A percentile compares a stretch with the other conserved stretches of the same genome.
These are phyloP conservation scores for Lasioglossum zephyrum DNA, from an alignment of 2,888 invertebrate genomes.

Conservation along the genomic window DNA sequence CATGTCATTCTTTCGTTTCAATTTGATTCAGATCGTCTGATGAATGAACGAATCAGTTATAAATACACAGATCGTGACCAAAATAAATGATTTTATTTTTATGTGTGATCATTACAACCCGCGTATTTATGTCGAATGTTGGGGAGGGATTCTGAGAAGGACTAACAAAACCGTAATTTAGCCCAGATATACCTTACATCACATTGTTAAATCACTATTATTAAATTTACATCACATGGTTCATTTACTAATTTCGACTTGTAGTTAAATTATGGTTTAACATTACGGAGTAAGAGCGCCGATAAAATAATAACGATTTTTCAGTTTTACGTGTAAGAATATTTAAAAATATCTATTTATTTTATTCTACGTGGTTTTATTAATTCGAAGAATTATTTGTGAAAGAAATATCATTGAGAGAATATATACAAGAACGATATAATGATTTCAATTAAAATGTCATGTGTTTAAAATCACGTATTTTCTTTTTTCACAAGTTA, in stretches of 20 bases:
- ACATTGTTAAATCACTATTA: no score
- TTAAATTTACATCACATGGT: no score
- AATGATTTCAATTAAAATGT: background rate
- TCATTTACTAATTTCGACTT: background rate
- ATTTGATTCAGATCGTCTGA: background rate
- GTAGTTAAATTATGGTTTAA: background rate
- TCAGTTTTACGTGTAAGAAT: background rate
- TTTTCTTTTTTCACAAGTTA: slow-evolving; percentile 57
- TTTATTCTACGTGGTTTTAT: background rate
- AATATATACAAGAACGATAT: background rate
- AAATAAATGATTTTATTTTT: background rate
- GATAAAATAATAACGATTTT: background rate
- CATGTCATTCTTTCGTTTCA: background rate
- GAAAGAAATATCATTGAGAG: background rate
- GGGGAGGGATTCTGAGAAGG: background rate
- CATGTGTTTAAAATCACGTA: background rate
- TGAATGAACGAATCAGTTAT: background rate
- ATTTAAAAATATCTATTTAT: background rate
- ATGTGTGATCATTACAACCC: background rate
- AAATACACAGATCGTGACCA: background rate
- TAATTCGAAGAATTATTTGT: background rate
- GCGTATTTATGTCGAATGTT: background rate
- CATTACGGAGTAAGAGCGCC: background rate
- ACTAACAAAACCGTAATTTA: background rate
- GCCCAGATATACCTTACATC: background rate